Evolutionary conservation across 1,140 invertebrate genomes (phyloP), one percentile per base, ranked within the genome.

Genomic region (Macrotrachela quadricornifera): DNA sequence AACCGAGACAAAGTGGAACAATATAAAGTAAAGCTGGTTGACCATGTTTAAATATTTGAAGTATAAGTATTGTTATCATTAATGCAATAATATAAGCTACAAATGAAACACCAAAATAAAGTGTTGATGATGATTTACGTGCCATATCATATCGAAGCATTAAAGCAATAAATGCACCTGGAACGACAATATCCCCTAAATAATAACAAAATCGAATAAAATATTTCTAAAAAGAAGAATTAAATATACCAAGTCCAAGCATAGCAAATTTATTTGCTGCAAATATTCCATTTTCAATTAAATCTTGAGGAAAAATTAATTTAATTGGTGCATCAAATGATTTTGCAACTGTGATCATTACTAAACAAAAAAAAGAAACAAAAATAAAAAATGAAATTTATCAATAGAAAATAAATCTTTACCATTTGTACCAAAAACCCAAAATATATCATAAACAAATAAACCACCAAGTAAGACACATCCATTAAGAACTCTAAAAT

Each of bases 301-400:
- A 72, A 70, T 99, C 92, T 77, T 96, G 90, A 10, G 94, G 94
- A 70, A 99, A 99, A 36, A 96, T 83, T 70, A 99, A 82, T 77
- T 99, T 95, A 60, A 99, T 97, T 40, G 94, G 94, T 1, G 91
- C 92, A 70, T 99, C 91, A 69, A 99, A 97, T 16, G 85, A 88
- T 69, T 86, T 96, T n/a, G 92, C 92, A 6, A 99, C 92, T n/a
- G 87, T 94, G 13, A 94, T 85, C 92, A 97, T 97, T 17, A 99
- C 94, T 46, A 92, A 97, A 49, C 87, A 91, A 76, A 99, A 99
- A 14, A 77, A 74, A 68, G 68, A 56, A 30, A 30, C 59, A 57
- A 57, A 42, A 43, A 52, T 51, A 6, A 56, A 42, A 15, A 51
- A n/a, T n/a, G n/a, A n/a, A 30, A 46, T 16, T 14, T 43, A 36